Percentiles rank a stretch among this genome's conserved stretches.
Evolutionary conservation across 2,113 vertebrate genomes (phyloP).

Genomic region (Cyphomyrus plagiostoma): DNA sequence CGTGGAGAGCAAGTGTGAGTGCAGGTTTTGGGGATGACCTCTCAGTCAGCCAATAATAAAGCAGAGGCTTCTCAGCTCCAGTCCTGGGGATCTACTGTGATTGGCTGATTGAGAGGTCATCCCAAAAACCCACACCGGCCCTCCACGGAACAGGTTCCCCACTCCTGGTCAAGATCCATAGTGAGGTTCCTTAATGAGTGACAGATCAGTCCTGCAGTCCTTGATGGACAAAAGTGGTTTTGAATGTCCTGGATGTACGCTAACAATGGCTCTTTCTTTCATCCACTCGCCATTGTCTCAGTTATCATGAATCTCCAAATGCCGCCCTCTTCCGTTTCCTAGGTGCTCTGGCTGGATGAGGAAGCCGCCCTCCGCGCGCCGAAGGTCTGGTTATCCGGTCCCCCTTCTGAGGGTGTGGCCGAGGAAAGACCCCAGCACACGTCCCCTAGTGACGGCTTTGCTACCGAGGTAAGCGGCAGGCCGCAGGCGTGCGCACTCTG

Average conservation of each 20-base stretch:
- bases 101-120: no score
- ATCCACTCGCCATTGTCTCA: not conserved
- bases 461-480: slow-evolving; percentile 46
- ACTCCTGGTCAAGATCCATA: not conserved
- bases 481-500: not conserved
- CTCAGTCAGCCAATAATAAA: no score
- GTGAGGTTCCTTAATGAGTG: not conserved
- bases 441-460: slow-evolving; percentile 47
- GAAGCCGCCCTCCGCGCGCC: slow-evolving; percentile 52
- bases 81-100: no score
- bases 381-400: not conserved
- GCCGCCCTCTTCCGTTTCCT: not conserved
- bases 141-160: no score
- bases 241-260: not conserved
- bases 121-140: no score
- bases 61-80: no score
- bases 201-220: not conserved
- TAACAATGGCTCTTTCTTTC: not conserved
- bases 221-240: not conserved
- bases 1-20: no score
- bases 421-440: slow-evolving; percentile 40
- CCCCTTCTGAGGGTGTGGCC: not conserved
- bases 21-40: no score
- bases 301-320: not conserved
- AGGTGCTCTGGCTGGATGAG: slow-evolving; percentile 76